Evolutionary conservation across 2,113 vertebrate species (phyloP).

Genomic region (Perca flavescens): DNA sequence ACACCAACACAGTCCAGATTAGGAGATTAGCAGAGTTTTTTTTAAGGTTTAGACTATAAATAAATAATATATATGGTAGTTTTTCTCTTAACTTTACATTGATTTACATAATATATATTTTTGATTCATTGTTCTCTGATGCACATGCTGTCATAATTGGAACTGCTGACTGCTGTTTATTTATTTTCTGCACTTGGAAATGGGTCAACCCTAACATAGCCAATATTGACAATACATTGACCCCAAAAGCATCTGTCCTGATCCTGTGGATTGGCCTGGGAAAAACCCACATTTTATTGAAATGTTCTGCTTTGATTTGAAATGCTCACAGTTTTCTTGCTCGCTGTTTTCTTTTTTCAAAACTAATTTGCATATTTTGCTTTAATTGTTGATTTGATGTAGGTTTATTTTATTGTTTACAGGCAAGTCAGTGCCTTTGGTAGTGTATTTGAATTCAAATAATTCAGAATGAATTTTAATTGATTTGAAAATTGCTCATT

Average conservation of each 20-base stretch:
- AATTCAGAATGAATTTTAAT: background rate
- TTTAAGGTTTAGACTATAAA: background rate
- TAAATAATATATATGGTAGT: background rate
- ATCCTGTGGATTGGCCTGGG: background rate
- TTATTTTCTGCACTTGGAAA: background rate
- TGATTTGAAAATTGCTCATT: background rate
- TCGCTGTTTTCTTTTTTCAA: background rate
- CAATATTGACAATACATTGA: background rate
- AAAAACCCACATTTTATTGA: background rate
- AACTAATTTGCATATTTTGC: constrained; percentile 9
- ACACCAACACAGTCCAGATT: background rate
- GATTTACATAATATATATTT: background rate
- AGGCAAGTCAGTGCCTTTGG: background rate
- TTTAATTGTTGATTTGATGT: constrained; percentile 23
- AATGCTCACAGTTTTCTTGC: background rate
- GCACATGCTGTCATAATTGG: background rate
- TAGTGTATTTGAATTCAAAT: constrained; percentile 11
- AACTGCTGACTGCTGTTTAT: constrained; percentile 5
- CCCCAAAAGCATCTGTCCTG: background rate
- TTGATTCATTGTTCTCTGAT: background rate
- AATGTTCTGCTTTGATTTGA: background rate
- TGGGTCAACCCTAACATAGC: background rate
- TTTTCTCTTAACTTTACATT: background rate
- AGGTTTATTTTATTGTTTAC: constrained; percentile 49
- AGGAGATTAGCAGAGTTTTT: background rate